phyloP scores from a whole-genome alignment of 2,888 invertebrate genomes.

The Hyppa rectilinea region DNA sequence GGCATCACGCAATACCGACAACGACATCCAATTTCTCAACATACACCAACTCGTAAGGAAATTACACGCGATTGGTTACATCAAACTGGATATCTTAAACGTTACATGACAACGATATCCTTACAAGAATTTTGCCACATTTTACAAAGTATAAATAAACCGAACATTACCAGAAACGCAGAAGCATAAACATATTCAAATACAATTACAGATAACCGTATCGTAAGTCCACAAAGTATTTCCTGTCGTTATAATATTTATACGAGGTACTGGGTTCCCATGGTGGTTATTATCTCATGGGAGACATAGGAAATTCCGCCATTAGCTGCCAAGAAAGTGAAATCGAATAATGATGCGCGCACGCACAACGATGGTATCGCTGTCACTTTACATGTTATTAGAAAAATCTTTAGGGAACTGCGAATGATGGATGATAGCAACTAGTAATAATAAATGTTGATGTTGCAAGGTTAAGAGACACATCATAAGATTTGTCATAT shows the following conservation, averaged over 20 bases:
- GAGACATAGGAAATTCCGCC: conserved; percentile 72
- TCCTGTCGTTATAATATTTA: conserved; percentile 66
- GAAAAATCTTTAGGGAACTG: conserved; percentile 44
- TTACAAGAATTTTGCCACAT: conserved; percentile 28
- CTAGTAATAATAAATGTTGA: conserved; percentile 39
- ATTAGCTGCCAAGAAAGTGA: conserved; percentile 74
- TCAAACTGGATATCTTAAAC: conserved; percentile 38
- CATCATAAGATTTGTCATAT: conserved; percentile 19
- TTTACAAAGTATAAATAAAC: neutral
- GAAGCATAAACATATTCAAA: conserved; percentile 58
- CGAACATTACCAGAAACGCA: conserved; percentile 32
- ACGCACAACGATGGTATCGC: conserved; percentile 54
- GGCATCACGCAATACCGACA: conserved; percentile 54
- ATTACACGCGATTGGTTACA: conserved; percentile 36
- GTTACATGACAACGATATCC: conserved; percentile 22
- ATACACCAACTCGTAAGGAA: conserved; percentile 37
- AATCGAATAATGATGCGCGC: conserved; percentile 71
- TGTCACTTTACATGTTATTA: conserved; percentile 54
- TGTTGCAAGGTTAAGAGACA: conserved; percentile 31
- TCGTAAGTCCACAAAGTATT: conserved; percentile 61
- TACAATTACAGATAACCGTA: conserved; percentile 64
- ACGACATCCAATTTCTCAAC: conserved; percentile 53
- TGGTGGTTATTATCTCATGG: conserved; percentile 69
- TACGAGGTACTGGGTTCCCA: conserved; percentile 60
- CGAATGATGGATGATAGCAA: conserved; percentile 49